Percentiles rank a stretch among this genome's conserved stretches.
phyloP scores from a whole-genome alignment of 2,113 vertebrate species.

The Oncorhynchus masou region DNA sequence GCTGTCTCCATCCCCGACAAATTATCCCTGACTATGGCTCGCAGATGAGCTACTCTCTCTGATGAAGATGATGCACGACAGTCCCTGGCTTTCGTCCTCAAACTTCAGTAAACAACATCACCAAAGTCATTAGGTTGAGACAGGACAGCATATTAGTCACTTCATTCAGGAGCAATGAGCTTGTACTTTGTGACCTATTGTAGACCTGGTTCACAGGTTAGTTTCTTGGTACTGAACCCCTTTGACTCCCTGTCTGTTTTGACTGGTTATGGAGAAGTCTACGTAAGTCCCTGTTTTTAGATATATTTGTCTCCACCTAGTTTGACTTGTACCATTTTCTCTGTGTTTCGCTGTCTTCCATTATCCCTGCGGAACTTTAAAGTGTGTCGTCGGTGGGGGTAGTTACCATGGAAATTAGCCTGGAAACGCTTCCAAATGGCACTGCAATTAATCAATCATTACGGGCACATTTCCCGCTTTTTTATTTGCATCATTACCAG shows the following conservation, averaged over 20 bases:
- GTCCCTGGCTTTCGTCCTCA: background rate
- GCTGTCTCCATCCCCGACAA: background rate
- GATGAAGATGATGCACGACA: background rate
- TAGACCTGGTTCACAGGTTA: no score
- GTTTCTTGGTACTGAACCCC: no score
- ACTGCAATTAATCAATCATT: slow-evolving; percentile 43
- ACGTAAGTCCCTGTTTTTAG: no score
- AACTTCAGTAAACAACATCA: no score
- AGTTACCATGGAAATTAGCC: slow-evolving; percentile 31
- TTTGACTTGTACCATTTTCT: background rate
- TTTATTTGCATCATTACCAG: slow-evolving; percentile 30
- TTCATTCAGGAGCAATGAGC: no score
- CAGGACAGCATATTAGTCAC: no score
- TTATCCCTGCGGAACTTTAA: background rate
- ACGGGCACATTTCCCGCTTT: slow-evolving; percentile 20
- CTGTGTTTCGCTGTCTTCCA: background rate
- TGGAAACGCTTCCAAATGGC: slow-evolving; percentile 24
- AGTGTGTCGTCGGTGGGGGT: slow-evolving; percentile 2
- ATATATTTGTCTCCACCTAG: no score
- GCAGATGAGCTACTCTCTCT: background rate
- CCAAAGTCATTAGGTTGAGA: no score
- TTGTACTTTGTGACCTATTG: no score
- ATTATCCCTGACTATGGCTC: background rate
- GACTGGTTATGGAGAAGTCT: no score
- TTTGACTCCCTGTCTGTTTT: no score